A percentile compares a stretch with the other conserved stretches of the same genome.
Conservation (phyloP, 1,140 invertebrate genomes). For the Drosophila nebulosa region DNA sequence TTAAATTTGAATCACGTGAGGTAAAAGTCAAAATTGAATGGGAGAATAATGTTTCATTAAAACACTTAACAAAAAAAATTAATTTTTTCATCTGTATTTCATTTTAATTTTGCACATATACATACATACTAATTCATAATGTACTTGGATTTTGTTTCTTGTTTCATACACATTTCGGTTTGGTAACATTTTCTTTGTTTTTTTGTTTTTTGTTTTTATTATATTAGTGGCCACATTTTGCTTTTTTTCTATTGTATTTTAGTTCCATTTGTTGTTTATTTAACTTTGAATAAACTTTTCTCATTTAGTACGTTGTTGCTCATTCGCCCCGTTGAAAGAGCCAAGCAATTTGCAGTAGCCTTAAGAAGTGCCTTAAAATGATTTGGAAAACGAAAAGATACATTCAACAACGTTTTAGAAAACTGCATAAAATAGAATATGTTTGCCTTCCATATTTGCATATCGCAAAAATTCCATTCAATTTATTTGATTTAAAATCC, state of each 20-base stretch:
- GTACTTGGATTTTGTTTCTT: conserved; percentile 31
- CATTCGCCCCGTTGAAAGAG: conserved; percentile 34
- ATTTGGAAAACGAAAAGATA: not conserved
- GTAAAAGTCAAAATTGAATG: too few relatives aligned
- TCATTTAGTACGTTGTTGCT: not conserved
- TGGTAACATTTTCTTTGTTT: conserved; percentile 17
- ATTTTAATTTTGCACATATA: conserved; percentile 73
- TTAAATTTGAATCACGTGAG: not conserved
- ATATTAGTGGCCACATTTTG: conserved; percentile 29
- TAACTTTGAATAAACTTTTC: not conserved
- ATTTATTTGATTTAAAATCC: conserved; percentile 12
- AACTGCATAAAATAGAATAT: conserved; percentile 11
- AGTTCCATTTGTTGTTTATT: conserved; percentile 19
- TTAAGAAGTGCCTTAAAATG: conserved; percentile 31
- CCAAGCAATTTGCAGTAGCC: conserved; percentile 34
- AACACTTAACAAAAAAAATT: too few relatives aligned
- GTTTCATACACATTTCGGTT: conserved; percentile 39
- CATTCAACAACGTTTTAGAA: not conserved
- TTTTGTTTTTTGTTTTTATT: conserved; percentile 7
- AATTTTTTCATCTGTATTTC: conserved; percentile 30
- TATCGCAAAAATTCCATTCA: not conserved
- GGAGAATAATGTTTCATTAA: too few relatives aligned
- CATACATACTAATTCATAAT: conserved; percentile 71
- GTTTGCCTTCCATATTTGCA: too few relatives aligned
- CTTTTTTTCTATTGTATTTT: conserved; percentile 20